phyloP scores from a whole-genome alignment of 2,113 vertebrate species.

The Progne subis region DNA sequence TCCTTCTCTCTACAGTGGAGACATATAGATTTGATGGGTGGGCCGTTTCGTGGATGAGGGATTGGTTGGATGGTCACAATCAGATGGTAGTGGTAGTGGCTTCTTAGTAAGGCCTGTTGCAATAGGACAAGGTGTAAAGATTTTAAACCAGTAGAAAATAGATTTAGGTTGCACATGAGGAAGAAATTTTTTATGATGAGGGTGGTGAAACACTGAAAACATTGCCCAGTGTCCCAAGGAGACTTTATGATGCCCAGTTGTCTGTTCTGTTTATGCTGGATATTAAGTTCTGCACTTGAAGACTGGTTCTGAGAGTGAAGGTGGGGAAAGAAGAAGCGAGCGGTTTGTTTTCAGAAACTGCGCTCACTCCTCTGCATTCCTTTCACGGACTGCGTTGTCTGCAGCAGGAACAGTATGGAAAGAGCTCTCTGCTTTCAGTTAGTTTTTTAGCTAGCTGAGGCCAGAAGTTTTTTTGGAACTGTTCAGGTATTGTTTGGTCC shows the following conservation, averaged over 20 bases:
- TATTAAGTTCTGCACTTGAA: not conserved
- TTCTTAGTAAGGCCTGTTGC: not conserved
- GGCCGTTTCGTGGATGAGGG: accelerated
- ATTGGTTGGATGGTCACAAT: not conserved
- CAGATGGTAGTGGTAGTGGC: not conserved
- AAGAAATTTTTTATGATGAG: not conserved
- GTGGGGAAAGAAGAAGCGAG: not conserved
- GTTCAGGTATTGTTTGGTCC: not conserved
- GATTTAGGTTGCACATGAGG: not conserved
- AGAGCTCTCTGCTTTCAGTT: not conserved
- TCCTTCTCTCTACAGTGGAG: not conserved
- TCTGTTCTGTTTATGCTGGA: not conserved
- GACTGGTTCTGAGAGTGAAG: not conserved
- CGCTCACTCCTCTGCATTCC: not conserved
- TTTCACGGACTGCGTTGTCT: not conserved
- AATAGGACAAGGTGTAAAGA: not conserved
- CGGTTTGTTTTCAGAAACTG: not conserved
- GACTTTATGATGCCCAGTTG: not conserved
- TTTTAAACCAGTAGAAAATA: not conserved
- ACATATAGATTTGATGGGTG: not conserved
- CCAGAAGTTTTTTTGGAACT: not conserved
- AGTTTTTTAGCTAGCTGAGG: not conserved
- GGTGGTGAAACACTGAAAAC: not conserved
- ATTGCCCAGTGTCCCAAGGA: not conserved
- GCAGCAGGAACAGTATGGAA: not conserved